Percentiles rank a stretch among this genome's conserved stretches.
phyloP scores from a whole-genome alignment of 1,140 invertebrate genomes.

The Aphis gossypii region DNA sequence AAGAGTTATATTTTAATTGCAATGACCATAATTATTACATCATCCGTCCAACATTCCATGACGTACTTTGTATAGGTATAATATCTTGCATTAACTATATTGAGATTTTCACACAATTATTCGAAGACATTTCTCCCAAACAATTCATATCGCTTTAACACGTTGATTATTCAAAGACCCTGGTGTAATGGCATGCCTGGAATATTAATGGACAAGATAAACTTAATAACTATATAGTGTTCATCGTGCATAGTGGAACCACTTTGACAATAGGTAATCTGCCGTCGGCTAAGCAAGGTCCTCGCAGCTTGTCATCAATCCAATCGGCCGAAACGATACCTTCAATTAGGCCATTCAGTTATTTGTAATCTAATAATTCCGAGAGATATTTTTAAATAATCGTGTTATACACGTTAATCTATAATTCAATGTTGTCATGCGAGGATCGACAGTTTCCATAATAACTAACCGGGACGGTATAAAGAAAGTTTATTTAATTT shows the following conservation, averaged over 20 bases:
- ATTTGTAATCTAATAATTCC: not conserved
- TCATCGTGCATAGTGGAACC: not conserved
- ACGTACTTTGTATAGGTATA: not conserved
- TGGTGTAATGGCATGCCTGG: not conserved
- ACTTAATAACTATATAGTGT: conserved; percentile 1
- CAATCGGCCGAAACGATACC: not conserved
- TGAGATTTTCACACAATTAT: not conserved
- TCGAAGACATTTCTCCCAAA: not conserved
- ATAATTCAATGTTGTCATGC: not conserved
- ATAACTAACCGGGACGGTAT: not conserved
- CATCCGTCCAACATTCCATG: not conserved
- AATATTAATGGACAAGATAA: conserved; percentile 17
- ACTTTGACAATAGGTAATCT: conserved; percentile 1
- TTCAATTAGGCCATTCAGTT: not conserved
- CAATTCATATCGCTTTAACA: not conserved
- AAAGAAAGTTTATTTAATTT: not conserved
- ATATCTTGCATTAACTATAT: not conserved
- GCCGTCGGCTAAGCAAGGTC: not conserved
- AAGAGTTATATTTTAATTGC: not conserved
- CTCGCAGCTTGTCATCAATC: not conserved
- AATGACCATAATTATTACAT: not conserved
- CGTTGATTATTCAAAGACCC: conserved; percentile 5
- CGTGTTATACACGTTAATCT: not conserved
- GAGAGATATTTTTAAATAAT: not conserved
- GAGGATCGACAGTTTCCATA: not conserved